Evolutionary conservation across 2,888 invertebrate genomes (phyloP), one percentile per base, ranked within the genome.

Genomic region (Andrena marginata): DNA sequence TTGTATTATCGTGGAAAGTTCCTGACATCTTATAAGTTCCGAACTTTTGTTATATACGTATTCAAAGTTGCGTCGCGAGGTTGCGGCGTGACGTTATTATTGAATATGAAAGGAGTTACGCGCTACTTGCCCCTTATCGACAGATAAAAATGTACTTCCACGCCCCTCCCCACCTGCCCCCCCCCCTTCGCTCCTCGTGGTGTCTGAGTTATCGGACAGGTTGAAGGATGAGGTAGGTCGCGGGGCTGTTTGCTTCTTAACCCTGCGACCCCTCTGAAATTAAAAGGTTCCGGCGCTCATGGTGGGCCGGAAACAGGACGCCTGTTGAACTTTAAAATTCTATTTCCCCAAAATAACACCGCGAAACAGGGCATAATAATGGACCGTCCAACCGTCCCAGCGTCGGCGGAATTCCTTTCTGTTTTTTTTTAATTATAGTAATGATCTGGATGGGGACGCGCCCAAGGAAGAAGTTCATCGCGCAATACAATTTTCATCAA

Each of bases 1-100:
- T 88, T 90, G 90, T 87, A 90, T 91, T 91, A 91, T 91, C 91
- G 89, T 87, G 80, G 87, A 90, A 92, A 91, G 87, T 92, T 91
- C 84, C 76, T 92, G 89, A 90, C 89, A 87, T 90, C 91, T 91
- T 92, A 90, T 89, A 91, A 92, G 90, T 91, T 91, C 83, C 87
- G 29, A 90, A 91, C 90, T 91, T 90, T 90, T 85, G 90, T 89
- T 90, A 90, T 90, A 88, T 87, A 85, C 84, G 86, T 82, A 86
- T 88, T 80, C 85, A 80, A 86, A 89, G 80, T 89, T 85, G 83
- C 77, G 72, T 69, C 75, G 63, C 67, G 62, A 63, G 69, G 77
- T 76, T 74, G 64, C 67, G 71, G 79, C 60, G 71, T 84, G 87
- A 82, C 84, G 77, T 88, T 80, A 74, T 85, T 82, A 87, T 89